Base-by-base conservation (phyloP, 2,797 vertebrate species). In the Xenentodon cancila region DNA sequence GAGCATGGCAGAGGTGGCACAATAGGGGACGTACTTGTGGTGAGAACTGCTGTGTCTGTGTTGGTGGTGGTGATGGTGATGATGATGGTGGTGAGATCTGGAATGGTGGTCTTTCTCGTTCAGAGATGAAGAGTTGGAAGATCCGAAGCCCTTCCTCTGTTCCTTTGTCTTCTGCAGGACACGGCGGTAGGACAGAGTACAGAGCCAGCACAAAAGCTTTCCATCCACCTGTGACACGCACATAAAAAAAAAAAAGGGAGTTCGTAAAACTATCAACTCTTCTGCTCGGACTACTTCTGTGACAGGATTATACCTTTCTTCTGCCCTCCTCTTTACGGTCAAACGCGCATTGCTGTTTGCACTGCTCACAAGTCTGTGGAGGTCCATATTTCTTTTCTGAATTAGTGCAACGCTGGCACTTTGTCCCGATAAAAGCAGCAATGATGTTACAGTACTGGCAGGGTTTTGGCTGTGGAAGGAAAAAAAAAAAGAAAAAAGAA, bases 371-470 rank as follows among this genome's bases (percentile, higher is more conserved):
- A 0, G 97, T 97, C 90, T 98, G 98, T 64, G 98, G 98, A 0
- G 98, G 95, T 64, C 98, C 98, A 1, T 99, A 98, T 82, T 99
- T 99, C 89, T 99, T 99, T 91, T 99, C 98, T 0, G 97, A 99
- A 92, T 99, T 99, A 59, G 97, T 98, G 79, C 98, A 99, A 71
- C 98, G 97, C 81, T 99, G 98, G 82, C 98, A 99, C 87, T 99
- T 99, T 44, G 97, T 99, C 76, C 97, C 97, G 45, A 99, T 99
- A 81, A 99, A 99, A 0, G 98, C 98, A 53, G 98, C 98, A 69
- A 99, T 99, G 72, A 99, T 98, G 91, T 99, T 99, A 95, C 98
- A 99, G 93, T 99, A 99, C 89, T 99, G 98, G 86, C 98, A 99
- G 66, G 98, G 97, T 84, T 99, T 99, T 71, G 98, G 98, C 98